Conservation (phyloP, 2,113 vertebrate genomes). For the Erinaceus europaeus region DNA sequence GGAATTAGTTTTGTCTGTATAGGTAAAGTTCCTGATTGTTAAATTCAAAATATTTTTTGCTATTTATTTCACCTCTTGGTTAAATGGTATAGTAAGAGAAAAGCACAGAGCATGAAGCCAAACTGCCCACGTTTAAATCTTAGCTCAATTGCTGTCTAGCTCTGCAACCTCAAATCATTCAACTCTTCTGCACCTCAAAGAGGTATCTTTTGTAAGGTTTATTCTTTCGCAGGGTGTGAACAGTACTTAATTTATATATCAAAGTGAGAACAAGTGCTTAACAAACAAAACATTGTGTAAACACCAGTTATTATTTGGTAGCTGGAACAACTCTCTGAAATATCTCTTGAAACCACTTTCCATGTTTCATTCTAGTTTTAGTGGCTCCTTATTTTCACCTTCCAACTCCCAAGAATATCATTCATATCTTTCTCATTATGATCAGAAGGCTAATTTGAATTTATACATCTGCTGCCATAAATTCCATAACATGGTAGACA, state of each 20-base stretch:
- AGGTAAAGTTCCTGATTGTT: background rate
- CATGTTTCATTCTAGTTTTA: background rate
- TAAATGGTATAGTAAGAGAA: background rate
- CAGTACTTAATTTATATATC: background rate
- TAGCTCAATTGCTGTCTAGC: background rate
- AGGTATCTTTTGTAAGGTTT: background rate
- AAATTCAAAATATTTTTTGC: conserved; percentile 3
- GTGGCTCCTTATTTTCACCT: background rate
- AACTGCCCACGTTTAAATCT: background rate
- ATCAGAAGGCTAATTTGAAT: background rate
- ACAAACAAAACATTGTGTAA: background rate
- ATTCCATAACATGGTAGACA: background rate
- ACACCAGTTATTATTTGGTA: background rate
- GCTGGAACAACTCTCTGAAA: background rate
- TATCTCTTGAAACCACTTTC: background rate
- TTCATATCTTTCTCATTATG: background rate
- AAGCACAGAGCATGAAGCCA: background rate
- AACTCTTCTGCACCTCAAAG: background rate
- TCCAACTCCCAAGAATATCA: background rate
- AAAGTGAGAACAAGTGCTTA: background rate
- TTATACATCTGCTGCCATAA: background rate
- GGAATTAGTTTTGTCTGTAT: background rate
- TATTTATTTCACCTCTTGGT: conserved; percentile 2
- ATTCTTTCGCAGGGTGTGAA: background rate
- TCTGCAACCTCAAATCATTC: background rate